Percentiles rank a stretch among this genome's conserved stretches.
Conservation (phyloP, 2,888 invertebrate genomes). For the Drepana falcataria region DNA sequence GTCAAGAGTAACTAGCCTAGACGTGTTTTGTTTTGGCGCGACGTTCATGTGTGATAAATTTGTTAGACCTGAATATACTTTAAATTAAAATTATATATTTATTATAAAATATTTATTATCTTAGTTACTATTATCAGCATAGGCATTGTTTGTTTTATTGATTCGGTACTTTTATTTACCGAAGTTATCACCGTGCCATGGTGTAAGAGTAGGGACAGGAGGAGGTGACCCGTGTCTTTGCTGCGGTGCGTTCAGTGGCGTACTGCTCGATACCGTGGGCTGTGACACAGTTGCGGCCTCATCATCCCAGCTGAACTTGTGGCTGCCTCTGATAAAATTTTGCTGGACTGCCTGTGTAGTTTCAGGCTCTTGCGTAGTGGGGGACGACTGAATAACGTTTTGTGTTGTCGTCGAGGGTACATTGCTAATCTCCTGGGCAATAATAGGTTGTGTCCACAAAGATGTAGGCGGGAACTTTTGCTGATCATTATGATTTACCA, state of each 20-base stretch:
- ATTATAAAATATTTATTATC: too few relatives aligned
- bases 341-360: not conserved
- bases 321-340: conserved; percentile 24
- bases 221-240: conserved; percentile 20
- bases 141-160: conserved; percentile 4
- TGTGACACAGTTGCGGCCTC: conserved; percentile 14
- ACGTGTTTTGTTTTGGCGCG: too few relatives aligned
- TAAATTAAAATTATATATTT: too few relatives aligned
- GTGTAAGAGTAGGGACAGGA: conserved; percentile 40
- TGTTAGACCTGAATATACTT: too few relatives aligned
- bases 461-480: not conserved
- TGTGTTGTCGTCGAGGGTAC: not conserved
- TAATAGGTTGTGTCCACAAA: not conserved
- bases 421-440: not conserved
- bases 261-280: conserved; percentile 4
- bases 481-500: conserved; percentile 1
- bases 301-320: conserved; percentile 34
- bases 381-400: not conserved
- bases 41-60: too few relatives aligned
- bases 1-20: too few relatives aligned
- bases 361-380: not conserved
- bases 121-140: too few relatives aligned
- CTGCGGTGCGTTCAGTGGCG: not conserved
- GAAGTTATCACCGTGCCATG: conserved; percentile 43
- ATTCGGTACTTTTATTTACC: conserved; percentile 40